These are phyloP conservation scores for Drosophila infuscata DNA, from an alignment of 2,888 invertebrate genomes.

Conservation along the genomic window DNA sequence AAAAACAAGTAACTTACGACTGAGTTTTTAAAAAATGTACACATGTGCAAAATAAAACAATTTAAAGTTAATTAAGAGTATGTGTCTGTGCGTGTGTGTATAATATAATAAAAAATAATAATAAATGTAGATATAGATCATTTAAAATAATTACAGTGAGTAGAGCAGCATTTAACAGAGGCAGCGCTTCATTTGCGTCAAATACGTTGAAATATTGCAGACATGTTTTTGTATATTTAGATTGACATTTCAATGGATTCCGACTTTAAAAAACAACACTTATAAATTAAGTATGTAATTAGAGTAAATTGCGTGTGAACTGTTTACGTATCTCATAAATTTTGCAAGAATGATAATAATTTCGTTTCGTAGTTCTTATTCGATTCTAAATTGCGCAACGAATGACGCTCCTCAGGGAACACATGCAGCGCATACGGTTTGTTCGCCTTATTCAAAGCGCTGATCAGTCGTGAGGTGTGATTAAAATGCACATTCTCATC, in stretches of 20 bases:
- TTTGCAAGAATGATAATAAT: conserved; percentile 95
- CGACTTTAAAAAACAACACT: conserved; percentile 40
- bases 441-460: conserved; percentile 95
- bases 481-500: conserved; percentile 99
- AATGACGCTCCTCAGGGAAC: conserved; percentile 98
- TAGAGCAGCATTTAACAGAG: conserved; percentile 36
- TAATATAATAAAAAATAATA: conserved; percentile 17
- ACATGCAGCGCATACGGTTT: conserved; percentile 98
- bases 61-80: conserved; percentile 44
- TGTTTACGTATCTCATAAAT: conserved; percentile 86
- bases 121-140: conserved; percentile 21
- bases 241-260: conserved; percentile 7
- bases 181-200: conserved; percentile 27
- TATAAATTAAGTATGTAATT: conserved; percentile 35
- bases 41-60: conserved; percentile 57
- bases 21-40: conserved; percentile 62
- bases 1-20: conserved; percentile 43
- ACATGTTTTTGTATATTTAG: conserved; percentile 16
- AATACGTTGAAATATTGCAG: conserved; percentile 39
- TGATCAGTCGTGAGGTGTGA: conserved; percentile 96
- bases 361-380: conserved; percentile 99
- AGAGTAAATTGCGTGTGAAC: conserved; percentile 11
- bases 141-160: conserved; percentile 67
- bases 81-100: conserved; percentile 9
- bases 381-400: conserved; percentile 95